These are phyloP conservation scores for Azorinus chamasolen DNA, from an alignment of 2,888 invertebrate species.

Conservation along the genomic window DNA sequence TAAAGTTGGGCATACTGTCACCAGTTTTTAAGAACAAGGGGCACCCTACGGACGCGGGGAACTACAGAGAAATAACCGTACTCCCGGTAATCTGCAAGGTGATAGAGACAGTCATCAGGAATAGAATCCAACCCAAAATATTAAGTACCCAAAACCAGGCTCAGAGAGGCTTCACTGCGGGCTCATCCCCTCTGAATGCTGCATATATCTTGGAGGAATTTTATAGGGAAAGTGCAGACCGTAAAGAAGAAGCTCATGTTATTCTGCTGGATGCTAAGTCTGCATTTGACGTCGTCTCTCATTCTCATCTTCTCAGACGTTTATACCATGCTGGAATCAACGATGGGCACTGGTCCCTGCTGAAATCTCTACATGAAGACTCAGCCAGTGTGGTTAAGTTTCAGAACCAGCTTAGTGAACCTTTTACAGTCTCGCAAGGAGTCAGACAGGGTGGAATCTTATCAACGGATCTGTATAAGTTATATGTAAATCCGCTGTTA, in stretches of 20 bases:
- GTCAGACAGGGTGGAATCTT: conserved; percentile 17
- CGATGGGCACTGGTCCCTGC: conserved; percentile 7
- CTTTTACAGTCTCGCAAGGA: conserved; percentile 5
- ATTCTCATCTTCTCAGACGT: conserved; percentile 8
- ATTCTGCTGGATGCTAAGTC: conserved; percentile 2
- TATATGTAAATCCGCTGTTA: conserved; percentile 15
- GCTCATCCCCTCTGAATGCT: conserved; percentile 7
- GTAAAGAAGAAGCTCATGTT: no score
- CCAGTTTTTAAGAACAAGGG: conserved; percentile 12
- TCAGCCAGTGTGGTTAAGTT: conserved; percentile 8
- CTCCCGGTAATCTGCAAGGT: conserved; percentile 9
- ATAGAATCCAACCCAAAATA: background rate
- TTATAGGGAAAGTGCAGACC: background rate
- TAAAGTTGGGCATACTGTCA: background rate
- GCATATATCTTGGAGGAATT: background rate
- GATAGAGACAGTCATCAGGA: conserved; percentile 6
- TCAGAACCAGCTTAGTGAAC: background rate
- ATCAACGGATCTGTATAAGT: conserved; percentile 16
- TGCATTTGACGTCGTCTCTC: conserved; percentile 1
- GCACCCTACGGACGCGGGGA: background rate
- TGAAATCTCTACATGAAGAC: conserved; percentile 12
- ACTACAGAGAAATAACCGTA: conserved; percentile 18
- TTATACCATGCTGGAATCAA: conserved; percentile 9
- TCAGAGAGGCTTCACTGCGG: conserved; percentile 9
- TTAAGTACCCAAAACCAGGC: background rate